A percentile compares a stretch with the other conserved stretches of the same genome.
Conservation (phyloP, 2,888 invertebrate species). For the Sarcophaga subvicina region DNA sequence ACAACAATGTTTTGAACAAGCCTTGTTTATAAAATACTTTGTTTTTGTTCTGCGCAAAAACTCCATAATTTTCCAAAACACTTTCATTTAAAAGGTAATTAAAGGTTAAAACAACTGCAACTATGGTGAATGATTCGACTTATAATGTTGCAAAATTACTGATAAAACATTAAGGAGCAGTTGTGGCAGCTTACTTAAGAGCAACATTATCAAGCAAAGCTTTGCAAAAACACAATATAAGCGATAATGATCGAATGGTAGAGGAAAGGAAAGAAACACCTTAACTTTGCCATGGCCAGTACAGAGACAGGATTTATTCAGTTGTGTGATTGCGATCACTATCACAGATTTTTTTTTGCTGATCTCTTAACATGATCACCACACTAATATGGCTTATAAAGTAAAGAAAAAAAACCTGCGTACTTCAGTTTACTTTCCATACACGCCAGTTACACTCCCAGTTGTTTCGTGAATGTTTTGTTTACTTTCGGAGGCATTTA, state of each 20-base stretch:
- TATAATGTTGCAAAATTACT: conserved; percentile 49
- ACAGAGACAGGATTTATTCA: conserved; percentile 37
- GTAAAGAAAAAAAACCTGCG: too few species aligned
- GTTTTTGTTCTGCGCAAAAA: not conserved
- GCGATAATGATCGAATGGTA: not conserved
- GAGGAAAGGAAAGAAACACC: conserved; percentile 14
- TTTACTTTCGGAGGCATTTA: not conserved
- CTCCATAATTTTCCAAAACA: conserved; percentile 48
- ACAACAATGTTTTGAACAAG: conserved; percentile 29
- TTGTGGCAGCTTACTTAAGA: not conserved
- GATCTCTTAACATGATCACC: conserved; percentile 65
- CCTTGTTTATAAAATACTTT: conserved; percentile 36
- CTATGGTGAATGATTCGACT: not conserved
- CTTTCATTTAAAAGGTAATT: conserved; percentile 61
- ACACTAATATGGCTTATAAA: conserved; percentile 48
- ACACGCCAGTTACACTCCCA: conserved; percentile 6
- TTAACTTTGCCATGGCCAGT: conserved; percentile 43
- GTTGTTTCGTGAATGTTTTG: conserved; percentile 44
- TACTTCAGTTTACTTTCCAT: too few species aligned
- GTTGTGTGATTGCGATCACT: conserved; percentile 58
- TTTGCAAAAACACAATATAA: not conserved
- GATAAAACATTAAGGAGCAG: conserved; percentile 52
- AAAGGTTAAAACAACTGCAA: conserved; percentile 39
- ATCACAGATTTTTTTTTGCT: conserved; percentile 61
- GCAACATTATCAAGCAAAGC: not conserved